phyloP scores from a whole-genome alignment of 2,888 invertebrate genomes.

The Pollenia angustigena region DNA sequence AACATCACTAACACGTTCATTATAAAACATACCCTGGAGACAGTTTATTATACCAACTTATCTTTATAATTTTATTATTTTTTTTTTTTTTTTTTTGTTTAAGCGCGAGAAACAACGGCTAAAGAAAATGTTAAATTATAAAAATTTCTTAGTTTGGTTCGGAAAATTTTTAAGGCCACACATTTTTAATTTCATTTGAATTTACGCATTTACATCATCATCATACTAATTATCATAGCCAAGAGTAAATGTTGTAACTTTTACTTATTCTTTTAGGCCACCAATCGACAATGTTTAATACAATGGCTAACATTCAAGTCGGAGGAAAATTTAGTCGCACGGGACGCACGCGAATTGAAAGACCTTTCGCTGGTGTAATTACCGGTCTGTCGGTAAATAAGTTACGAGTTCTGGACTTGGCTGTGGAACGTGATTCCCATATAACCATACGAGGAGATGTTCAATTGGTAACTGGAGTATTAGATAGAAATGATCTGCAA shows the following conservation, averaged over 20 bases:
- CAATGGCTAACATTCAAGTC: slow-evolving; percentile 94
- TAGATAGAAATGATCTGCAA: slow-evolving; percentile 91
- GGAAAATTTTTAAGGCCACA: no score
- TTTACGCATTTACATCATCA: no score
- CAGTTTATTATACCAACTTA: no score
- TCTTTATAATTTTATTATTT: no score
- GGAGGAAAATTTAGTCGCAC: slow-evolving; percentile 89
- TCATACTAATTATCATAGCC: background rate
- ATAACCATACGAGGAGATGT: slow-evolving; percentile 93
- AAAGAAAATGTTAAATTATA: no score
- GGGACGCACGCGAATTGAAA: slow-evolving; percentile 88
- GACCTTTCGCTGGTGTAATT: slow-evolving; percentile 94
- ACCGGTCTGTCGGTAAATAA: slow-evolving; percentile 96
- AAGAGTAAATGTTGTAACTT: background rate
- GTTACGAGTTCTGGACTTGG: slow-evolving; percentile 92
- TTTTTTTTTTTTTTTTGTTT: no score
- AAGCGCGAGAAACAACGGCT: no score
- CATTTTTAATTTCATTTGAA: no score
- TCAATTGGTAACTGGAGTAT: slow-evolving; percentile 89
- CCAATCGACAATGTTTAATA: slow-evolving; percentile 94
- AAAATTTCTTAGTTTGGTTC: no score
- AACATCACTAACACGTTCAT: no score
- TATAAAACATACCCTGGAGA: no score
- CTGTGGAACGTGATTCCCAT: slow-evolving; percentile 92
- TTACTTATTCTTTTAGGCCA: slow-evolving; percentile 86